Percentiles rank a stretch among this genome's conserved stretches.
Conservation (phyloP, 2,888 invertebrate genomes). For the Gerosis bhagava region DNA sequence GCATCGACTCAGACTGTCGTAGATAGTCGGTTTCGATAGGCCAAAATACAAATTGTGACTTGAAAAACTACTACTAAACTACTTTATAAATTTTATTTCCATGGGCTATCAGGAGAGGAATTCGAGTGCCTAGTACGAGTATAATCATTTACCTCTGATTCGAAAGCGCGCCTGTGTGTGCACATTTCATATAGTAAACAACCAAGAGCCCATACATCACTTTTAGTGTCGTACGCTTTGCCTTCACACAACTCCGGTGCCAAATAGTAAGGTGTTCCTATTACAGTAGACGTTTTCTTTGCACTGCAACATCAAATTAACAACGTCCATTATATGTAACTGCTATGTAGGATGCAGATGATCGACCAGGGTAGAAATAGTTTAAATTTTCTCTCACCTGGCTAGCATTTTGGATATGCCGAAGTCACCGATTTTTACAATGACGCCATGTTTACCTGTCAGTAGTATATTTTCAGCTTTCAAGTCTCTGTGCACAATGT, state of each 20-base stretch:
- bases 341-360: too few relatives aligned
- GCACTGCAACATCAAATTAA: conserved; percentile 59
- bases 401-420: conserved; percentile 90
- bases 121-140: too few relatives aligned
- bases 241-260: conserved; percentile 93
- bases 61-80: too few relatives aligned
- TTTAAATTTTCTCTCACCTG: too few relatives aligned
- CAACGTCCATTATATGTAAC: too few relatives aligned
- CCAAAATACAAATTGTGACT: too few relatives aligned
- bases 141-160: conserved; percentile 83
- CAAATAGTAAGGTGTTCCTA: conserved; percentile 92
- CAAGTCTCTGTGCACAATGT: conserved; percentile 92
- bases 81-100: too few relatives aligned
- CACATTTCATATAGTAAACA: conserved; percentile 92
- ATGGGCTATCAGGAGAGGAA: too few relatives aligned
- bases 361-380: too few relatives aligned
- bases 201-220: conserved; percentile 94
- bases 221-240: conserved; percentile 88
- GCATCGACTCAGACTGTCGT: too few relatives aligned
- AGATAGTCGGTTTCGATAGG: too few relatives aligned
- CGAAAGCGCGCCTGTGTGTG: conserved; percentile 88
- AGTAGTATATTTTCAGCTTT: conserved; percentile 93
- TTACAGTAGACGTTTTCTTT: conserved; percentile 83
- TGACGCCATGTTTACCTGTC: conserved; percentile 84
- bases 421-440: conserved; percentile 93